phyloP scores from a whole-genome alignment of 2,797 vertebrate species.

The Ctenopoma multispine region DNA sequence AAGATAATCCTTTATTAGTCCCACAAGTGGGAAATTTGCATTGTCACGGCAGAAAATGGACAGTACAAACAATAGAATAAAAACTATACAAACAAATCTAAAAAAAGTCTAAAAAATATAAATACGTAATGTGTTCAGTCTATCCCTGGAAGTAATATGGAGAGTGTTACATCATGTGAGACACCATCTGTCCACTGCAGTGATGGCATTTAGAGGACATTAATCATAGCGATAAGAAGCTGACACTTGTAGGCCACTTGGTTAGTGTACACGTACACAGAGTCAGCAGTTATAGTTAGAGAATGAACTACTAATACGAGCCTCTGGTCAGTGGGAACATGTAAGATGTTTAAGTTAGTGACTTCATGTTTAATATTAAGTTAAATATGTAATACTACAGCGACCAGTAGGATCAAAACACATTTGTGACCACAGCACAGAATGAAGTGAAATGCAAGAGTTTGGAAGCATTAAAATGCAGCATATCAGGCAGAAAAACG shows the following conservation, averaged over 20 bases:
- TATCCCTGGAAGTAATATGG: conserved; percentile 22
- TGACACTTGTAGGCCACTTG: conserved; percentile 39
- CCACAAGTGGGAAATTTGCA: no score
- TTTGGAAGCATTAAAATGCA: not conserved
- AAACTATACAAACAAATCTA: no score
- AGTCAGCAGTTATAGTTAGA: conserved; percentile 34
- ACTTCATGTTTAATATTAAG: not conserved
- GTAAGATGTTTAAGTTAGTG: not conserved
- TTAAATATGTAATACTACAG: not conserved
- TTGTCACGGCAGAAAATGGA: no score
- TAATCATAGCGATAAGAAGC: conserved; percentile 63
- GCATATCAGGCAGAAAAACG: not conserved
- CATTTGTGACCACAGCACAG: not conserved
- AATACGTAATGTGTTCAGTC: conserved; percentile 37
- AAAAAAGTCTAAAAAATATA: no score
- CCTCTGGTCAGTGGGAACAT: not conserved
- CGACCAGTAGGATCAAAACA: not conserved
- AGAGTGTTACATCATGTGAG: conserved; percentile 45
- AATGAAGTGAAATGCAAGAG: not conserved
- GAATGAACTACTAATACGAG: not conserved
- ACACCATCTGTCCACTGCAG: conserved; percentile 52
- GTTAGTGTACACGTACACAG: conserved; percentile 33
- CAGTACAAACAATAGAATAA: no score
- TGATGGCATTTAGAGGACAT: conserved; percentile 51
- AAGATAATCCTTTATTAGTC: no score